Evolutionary conservation across 2,888 invertebrate genomes (phyloP).

Genomic region (Caenorhabditis wallacei): DNA sequence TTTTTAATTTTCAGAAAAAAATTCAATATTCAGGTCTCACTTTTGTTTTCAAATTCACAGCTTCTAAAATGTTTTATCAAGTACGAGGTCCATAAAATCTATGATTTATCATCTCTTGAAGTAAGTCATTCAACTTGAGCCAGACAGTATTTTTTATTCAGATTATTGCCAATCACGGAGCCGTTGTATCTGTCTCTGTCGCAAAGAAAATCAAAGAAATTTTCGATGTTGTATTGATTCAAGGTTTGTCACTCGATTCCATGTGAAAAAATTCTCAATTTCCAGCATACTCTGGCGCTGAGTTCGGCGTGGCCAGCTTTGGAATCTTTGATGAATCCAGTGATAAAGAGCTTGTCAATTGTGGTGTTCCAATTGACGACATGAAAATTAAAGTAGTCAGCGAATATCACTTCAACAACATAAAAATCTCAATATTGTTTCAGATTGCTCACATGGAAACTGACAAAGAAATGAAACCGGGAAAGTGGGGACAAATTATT

Average conservation of each 20-base stretch:
- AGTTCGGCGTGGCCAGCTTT: slow-evolving; percentile 65
- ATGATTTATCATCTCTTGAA: slow-evolving; percentile 61
- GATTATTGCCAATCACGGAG: slow-evolving; percentile 66
- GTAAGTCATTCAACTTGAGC: slow-evolving; percentile 24
- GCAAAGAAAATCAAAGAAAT: slow-evolving; percentile 52
- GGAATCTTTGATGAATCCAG: slow-evolving; percentile 39
- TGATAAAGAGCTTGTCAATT: slow-evolving; percentile 32
- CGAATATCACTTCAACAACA: not conserved
- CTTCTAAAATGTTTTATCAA: slow-evolving; percentile 68
- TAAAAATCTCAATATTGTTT: not conserved
- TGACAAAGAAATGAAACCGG: slow-evolving; percentile 41
- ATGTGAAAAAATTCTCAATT: slow-evolving; percentile 10
- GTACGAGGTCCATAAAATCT: slow-evolving; percentile 69
- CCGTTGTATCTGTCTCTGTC: slow-evolving; percentile 34
- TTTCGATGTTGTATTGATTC: slow-evolving; percentile 58
- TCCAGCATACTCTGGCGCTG: slow-evolving; percentile 62
- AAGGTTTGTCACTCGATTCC: slow-evolving; percentile 58
- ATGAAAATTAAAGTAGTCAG: slow-evolving; percentile 64
- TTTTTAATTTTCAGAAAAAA: no score
- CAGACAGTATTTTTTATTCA: slow-evolving; percentile 1
- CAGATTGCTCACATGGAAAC: slow-evolving; percentile 56
- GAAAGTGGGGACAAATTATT: slow-evolving; percentile 63
- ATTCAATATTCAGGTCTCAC: slow-evolving; percentile 48
- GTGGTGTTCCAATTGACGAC: slow-evolving; percentile 54
- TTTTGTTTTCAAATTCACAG: slow-evolving; percentile 65